Evolutionary conservation across 2,797 vertebrate species (phyloP).

Genomic region (Anabas testudineus): DNA sequence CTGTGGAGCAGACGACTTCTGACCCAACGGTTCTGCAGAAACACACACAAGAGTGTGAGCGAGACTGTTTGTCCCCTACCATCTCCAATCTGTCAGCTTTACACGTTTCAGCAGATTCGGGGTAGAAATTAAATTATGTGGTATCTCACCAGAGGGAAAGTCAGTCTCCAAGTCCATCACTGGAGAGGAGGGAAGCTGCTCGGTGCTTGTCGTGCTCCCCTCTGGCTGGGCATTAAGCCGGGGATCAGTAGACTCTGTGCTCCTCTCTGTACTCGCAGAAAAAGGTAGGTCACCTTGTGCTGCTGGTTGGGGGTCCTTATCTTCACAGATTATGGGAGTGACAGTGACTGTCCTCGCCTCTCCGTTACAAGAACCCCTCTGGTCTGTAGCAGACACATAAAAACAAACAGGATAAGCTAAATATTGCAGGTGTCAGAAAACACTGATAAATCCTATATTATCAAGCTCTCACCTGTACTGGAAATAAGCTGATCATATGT

Average conservation of each 20-base stretch:
- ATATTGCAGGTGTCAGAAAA: background rate
- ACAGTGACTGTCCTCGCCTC: conserved; percentile 87
- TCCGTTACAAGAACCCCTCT: conserved; percentile 85
- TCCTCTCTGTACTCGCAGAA: conserved; percentile 9
- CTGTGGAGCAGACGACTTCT: conserved; percentile 36
- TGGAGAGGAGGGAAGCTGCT: conserved; percentile 66
- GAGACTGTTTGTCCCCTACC: background rate
- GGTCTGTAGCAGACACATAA: conserved; percentile 77
- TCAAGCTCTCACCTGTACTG: conserved; percentile 82
- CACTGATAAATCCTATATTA: background rate
- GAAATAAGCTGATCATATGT: conserved; percentile 85
- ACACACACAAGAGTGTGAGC: conserved; percentile 6
- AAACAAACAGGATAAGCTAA: background rate
- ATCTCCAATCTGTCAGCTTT: background rate
- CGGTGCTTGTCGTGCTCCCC: background rate
- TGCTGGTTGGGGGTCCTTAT: conserved; percentile 71
- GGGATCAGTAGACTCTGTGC: conserved; percentile 7
- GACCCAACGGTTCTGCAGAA: conserved; percentile 44
- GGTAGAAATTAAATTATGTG: background rate
- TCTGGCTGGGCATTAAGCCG: conserved; percentile 11
- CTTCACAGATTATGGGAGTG: conserved; percentile 84
- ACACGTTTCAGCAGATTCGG: background rate
- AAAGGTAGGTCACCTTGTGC: conserved; percentile 72
- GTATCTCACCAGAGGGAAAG: conserved; percentile 88
- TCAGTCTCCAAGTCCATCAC: conserved; percentile 92